Evolutionary conservation across 2,888 invertebrate species (phyloP).

Genomic region (Pocota personata): DNA sequence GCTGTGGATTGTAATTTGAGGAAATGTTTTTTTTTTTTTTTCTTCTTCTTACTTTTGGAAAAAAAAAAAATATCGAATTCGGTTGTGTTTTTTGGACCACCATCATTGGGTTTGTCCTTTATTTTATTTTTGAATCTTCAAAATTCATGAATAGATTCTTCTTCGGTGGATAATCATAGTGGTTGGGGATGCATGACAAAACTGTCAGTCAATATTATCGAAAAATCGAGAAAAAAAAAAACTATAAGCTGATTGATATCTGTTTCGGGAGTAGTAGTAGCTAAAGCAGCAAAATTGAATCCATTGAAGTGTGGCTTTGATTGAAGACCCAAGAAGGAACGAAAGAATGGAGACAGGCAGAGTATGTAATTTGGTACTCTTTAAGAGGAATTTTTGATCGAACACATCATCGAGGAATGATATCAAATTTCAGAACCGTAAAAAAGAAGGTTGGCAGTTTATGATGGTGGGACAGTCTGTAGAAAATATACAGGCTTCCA

Average conservation of each 20-base stretch:
- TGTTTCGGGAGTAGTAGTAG: conserved; percentile 45
- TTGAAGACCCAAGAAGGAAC: conserved; percentile 6
- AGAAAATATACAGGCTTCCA: neutral
- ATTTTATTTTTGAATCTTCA: conserved; percentile 10
- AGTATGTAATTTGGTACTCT: conserved; percentile 52
- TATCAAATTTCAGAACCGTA: conserved; percentile 31
- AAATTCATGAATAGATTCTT: conserved; percentile 46
- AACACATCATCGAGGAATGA: conserved; percentile 4
- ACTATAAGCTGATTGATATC: conserved; percentile 62
- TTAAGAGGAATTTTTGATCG: conserved; percentile 16
- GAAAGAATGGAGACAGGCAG: neutral
- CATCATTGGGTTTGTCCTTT: conserved; percentile 36
- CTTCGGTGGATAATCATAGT: conserved; percentile 36
- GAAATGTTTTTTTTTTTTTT: conserved; percentile 7
- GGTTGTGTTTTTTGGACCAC: conserved; percentile 49
- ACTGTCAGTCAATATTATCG: conserved; percentile 66
- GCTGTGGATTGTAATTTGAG: conserved; percentile 56
- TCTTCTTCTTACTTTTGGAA: too few relatives aligned
- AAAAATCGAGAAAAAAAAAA: neutral
- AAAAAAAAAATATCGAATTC: conserved; percentile 57
- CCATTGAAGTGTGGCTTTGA: conserved; percentile 53
- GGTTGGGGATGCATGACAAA: conserved; percentile 54
- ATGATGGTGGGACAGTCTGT: neutral
- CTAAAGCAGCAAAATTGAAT: conserved; percentile 35
- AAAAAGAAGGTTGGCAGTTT: conserved; percentile 11